Conservation (phyloP, 2,797 vertebrate genomes). For the Danio aesculapii region DNA sequence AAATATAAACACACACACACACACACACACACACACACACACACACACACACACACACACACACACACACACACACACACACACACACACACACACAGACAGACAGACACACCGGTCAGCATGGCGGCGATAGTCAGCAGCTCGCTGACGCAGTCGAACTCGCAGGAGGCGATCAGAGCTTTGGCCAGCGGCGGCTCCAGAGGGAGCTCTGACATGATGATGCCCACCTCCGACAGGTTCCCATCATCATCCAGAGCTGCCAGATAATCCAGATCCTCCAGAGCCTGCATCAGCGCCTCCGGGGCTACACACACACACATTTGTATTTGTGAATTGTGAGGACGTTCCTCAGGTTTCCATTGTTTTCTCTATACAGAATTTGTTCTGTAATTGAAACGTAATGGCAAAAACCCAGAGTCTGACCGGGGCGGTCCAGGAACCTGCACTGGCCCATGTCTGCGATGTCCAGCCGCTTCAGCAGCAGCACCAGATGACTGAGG, state of each 20-base stretch:
- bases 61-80: too few species aligned
- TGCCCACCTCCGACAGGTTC: slow-evolving; percentile 92
- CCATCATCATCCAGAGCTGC: slow-evolving; percentile 92
- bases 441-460: slow-evolving; percentile 95
- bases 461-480: slow-evolving; percentile 93
- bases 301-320: slow-evolving; percentile 78
- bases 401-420: background rate
- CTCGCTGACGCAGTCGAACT: slow-evolving; percentile 94
- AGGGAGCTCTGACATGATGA: slow-evolving; percentile 95
- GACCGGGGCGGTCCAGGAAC: slow-evolving; percentile 94
- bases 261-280: slow-evolving; percentile 96
- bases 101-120: slow-evolving; percentile 83
- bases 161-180: slow-evolving; percentile 91
- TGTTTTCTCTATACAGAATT: too few species aligned
- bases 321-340: too few species aligned
- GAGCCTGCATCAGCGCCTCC: slow-evolving; percentile 93
- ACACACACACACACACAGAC: too few species aligned
- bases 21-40: too few species aligned
- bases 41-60: too few species aligned
- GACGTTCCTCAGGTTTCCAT: too few species aligned
- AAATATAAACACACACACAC: too few species aligned
- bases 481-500: slow-evolving; percentile 88
- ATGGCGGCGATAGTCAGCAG: slow-evolving; percentile 95
- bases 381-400: too few species aligned
- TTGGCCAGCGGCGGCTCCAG: slow-evolving; percentile 91